phyloP scores from a whole-genome alignment of 2,888 invertebrate genomes.

The Drosophila phalerata region DNA sequence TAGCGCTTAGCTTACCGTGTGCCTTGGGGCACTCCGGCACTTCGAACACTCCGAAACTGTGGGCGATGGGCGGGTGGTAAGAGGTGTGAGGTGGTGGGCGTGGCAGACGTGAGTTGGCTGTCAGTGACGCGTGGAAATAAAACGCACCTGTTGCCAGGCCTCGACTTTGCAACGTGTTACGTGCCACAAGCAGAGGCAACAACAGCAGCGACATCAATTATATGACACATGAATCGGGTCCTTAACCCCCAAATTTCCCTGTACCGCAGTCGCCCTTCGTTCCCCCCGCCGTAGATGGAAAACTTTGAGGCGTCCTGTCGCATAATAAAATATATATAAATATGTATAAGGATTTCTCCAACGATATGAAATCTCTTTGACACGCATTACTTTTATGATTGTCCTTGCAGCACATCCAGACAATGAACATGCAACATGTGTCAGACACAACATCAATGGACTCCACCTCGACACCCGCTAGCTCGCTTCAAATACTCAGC shows the following conservation, averaged over 20 bases:
- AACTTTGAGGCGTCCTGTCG: conserved; percentile 24
- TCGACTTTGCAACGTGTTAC: conserved; percentile 4
- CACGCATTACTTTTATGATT: conserved; percentile 23
- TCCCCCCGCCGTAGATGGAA: not conserved
- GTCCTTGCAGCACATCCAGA: conserved; percentile 33
- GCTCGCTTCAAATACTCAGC: conserved; percentile 33
- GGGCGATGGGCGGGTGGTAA: conserved; percentile 12
- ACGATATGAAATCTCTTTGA: conserved; percentile 15
- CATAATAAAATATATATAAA: conserved; percentile 46
- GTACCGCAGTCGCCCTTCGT: too few relatives aligned
- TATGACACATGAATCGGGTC: conserved; percentile 39
- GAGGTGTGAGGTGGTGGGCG: conserved; percentile 2
- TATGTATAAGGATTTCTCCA: conserved; percentile 6
- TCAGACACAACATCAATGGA: conserved; percentile 6
- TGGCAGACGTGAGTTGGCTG: conserved; percentile 29
- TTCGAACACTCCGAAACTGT: too few relatives aligned
- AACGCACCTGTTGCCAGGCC: conserved; percentile 74
- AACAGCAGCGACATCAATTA: conserved; percentile 41
- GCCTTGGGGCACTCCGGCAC: conserved; percentile 13
- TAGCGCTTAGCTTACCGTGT: conserved; percentile 60
- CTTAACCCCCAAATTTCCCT: conserved; percentile 2
- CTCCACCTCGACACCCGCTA: conserved; percentile 18
- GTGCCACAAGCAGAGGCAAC: conserved; percentile 16
- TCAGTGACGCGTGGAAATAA: conserved; percentile 64
- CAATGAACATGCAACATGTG: conserved; percentile 34